phyloP scores from a whole-genome alignment of 2,888 invertebrate species.

The Leucoma salicis region DNA sequence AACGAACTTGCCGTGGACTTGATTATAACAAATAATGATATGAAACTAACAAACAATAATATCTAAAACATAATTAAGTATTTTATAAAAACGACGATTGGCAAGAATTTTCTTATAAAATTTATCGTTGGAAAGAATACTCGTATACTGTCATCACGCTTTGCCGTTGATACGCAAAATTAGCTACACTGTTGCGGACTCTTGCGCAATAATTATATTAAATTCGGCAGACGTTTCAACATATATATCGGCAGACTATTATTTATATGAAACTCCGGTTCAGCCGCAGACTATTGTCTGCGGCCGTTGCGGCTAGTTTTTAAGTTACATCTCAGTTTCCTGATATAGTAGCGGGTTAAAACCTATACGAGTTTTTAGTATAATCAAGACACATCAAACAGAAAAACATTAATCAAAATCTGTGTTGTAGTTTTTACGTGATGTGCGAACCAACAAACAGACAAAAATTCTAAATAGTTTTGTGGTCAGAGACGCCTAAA shows the following conservation, averaged over 20 bases:
- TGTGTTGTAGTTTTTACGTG: too few relatives aligned
- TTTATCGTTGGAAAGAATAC: slow-evolving; percentile 28
- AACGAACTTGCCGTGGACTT: slow-evolving; percentile 2
- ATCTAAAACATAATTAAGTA: slow-evolving; percentile 7
- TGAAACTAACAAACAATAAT: slow-evolving; percentile 12
- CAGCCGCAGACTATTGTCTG: too few relatives aligned
- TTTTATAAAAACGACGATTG: slow-evolving; percentile 26
- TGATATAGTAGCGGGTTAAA: too few relatives aligned
- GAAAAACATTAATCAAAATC: too few relatives aligned
- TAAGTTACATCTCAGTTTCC: too few relatives aligned
- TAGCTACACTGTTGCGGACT: slow-evolving; percentile 16
- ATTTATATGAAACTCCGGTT: too few relatives aligned
- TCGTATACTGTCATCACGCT: slow-evolving; percentile 21
- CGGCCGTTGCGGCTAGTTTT: too few relatives aligned
- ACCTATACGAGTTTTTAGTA: too few relatives aligned
- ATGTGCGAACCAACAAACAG: too few relatives aligned
- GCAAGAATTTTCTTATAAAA: slow-evolving; percentile 25
- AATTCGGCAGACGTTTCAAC: neutral
- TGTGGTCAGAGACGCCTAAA: too few relatives aligned
- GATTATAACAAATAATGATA: slow-evolving; percentile 9
- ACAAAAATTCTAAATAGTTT: too few relatives aligned
- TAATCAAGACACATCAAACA: too few relatives aligned
- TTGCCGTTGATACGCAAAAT: slow-evolving; percentile 23
- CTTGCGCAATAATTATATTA: slow-evolving; percentile 15
- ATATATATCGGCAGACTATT: neutral